Base-by-base conservation (phyloP, 2,797 vertebrate species). In the Eulemur coronatus region DNA sequence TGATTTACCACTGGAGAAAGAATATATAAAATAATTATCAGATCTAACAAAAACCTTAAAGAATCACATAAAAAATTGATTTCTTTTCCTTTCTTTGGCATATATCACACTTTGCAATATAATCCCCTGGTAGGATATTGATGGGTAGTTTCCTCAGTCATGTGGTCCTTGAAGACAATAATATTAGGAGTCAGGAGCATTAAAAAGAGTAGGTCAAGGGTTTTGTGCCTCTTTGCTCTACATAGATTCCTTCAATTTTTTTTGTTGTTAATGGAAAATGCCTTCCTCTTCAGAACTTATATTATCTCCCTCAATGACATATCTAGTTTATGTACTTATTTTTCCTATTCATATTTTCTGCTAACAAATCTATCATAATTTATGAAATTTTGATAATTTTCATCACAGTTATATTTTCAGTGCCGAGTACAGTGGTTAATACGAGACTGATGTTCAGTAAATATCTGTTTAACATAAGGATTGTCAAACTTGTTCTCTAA, bases 11-110 rank as follows among this genome's bases (percentile, higher is more conserved):
- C 38, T 59, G 7, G 65, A 57, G 33, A 89, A 92, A 3, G 24
- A 96, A 85, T 75, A 48, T 50, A 18, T 75, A 55, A 97, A 81
- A 94, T 90, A 78, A 95, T 81, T 79, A 48, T 80, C 28, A 85
- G 35, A 87, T 84, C 90, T 18, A 95, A 67, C 4, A 95, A 90
- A 57, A 86, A 75, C 33, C 0, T 94, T 24, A 82, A 96, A 85
- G 41, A 97, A 85, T 87, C 41, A 93, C 79, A 95, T 67, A 69
- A 67, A 79, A 52, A 91, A 79, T 76, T 57, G 35, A 87, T 89
- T 63, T 67, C 70, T 75, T 88, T 73, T 20, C 80, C 43, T 57
- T 26, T 55, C 57, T 84, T 89, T 0, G 12, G 35, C 67, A 97
- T 52, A 43, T 76, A 67, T 17, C 50, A 55, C 52, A 87, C 67